Evolutionary conservation across 2,888 invertebrate species (phyloP), one percentile per base, ranked within the genome.

Genomic region (Hermaeophaga mercurialis): DNA sequence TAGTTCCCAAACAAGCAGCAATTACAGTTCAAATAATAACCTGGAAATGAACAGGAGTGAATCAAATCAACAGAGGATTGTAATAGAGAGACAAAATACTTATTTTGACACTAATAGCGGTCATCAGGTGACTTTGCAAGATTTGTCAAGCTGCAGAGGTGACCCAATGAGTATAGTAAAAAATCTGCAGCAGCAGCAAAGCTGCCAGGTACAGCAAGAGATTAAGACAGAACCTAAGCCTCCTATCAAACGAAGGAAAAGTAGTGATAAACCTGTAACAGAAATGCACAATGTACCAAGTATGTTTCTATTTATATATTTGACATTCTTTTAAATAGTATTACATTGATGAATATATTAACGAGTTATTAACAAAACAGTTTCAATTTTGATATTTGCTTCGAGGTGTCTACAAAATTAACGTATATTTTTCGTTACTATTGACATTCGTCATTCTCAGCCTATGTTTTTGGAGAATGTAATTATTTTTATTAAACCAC

Each of bases 81-180:
- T 78, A 19, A 68, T 81, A 1, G 80, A 80, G 63, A 80, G 85
- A 58, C 86, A 86, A 72, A 85, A 84, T 64, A 77, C 83, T 55
- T 88, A 86, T 77, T 87, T 87, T 73, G 88, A 88, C 70, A 78
- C 84, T 44, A 83, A 77, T 72, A 81, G 81, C 70, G 81, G 73
- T 66, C 81, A 76, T 65, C 83, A 82, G 67, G 81, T 82, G 15
- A 83, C 85, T 22, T 78, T 88, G 69, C 88, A 88, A 76, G 88
- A 89, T 77, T 76, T 88, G 48, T 87, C 86, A 56, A 87, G 88
- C 73, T 88, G 88, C 73, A 80, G 88, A 38, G 88, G 87, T 19
- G 89, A 89, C 73, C 87, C 88, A 2, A 88, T 88, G 87, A 87
- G 85, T 71, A 86, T 88, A 71, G 88, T 88, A 22, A 89, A 89